Conservation (phyloP, 2,113 vertebrate genomes). For the Chlamydotis undulata region DNA sequence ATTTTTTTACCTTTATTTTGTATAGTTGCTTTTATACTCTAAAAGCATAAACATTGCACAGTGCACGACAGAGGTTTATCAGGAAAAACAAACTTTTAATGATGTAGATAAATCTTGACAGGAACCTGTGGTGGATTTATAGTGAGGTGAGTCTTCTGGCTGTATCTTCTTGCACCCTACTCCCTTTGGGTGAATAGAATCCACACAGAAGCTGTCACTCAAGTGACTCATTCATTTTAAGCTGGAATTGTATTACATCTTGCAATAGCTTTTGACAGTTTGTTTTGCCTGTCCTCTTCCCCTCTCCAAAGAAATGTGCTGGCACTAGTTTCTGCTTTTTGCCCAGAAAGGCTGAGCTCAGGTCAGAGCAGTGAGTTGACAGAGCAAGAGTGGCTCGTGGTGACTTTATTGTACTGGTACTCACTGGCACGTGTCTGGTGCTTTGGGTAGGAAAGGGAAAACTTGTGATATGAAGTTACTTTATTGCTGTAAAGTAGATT, state of each 20-base stretch:
- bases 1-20: not conserved
- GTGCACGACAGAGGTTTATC: not conserved
- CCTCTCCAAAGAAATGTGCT: not conserved
- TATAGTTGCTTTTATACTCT: not conserved
- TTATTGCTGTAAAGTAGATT: not conserved
- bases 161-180: not conserved
- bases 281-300: not conserved
- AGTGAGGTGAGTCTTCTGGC: not conserved
- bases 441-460: not conserved
- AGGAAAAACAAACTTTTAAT: not conserved
- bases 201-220: not conserved
- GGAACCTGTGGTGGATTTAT: not conserved
- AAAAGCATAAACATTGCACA: not conserved
- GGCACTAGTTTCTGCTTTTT: not conserved
- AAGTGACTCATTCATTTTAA: not conserved
- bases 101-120: conserved; percentile 19
- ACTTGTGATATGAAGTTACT: not conserved
- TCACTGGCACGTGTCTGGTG: not conserved
- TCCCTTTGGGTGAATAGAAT: not conserved
- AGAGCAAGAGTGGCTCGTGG: not conserved
- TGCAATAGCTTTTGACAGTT: not conserved
- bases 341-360: not conserved
- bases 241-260: not conserved
- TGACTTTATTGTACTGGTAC: not conserved
- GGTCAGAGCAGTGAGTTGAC: not conserved